A percentile compares a stretch with the other conserved stretches of the same genome.
These are phyloP conservation scores for Cosmia trapezina DNA, from an alignment of 2,888 invertebrate species.

Conservation along the genomic window DNA sequence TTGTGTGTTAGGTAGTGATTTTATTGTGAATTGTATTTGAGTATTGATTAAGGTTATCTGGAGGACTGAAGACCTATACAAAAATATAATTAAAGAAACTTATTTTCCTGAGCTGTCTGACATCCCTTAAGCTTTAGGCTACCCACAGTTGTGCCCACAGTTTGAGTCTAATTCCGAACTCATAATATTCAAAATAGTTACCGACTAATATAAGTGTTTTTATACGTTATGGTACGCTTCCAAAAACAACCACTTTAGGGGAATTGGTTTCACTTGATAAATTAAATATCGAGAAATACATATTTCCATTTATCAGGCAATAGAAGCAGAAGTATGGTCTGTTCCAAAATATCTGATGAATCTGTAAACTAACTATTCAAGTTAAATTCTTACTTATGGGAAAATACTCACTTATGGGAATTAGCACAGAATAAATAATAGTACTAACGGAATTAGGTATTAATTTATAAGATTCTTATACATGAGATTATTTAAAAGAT, in stretches of 20 bases:
- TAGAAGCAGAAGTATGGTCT: neutral
- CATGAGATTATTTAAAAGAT: no score
- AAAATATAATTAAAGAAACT: no score
- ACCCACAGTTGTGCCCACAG: no score
- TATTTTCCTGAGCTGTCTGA: neutral
- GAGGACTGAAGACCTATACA: neutral
- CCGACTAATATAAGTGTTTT: neutral
- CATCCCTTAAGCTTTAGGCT: neutral
- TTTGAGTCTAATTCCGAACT: neutral
- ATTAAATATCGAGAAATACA: neutral
- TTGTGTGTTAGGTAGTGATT: conserved; percentile 41
- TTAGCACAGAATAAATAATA: neutral
- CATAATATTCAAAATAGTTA: conserved; percentile 13
- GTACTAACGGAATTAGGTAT: no score
- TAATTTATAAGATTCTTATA: no score
- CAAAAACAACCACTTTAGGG: neutral
- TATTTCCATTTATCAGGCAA: neutral
- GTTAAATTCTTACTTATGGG: neutral
- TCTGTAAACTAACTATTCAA: neutral
- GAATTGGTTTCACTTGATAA: neutral
- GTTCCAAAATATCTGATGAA: no score
- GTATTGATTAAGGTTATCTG: neutral
- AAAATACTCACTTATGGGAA: neutral
- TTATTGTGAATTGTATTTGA: conserved; percentile 11
- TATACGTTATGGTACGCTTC: conserved; percentile 1